Base-by-base conservation (phyloP, 2,113 vertebrate genomes). In the Aptenodytes forsteri region DNA sequence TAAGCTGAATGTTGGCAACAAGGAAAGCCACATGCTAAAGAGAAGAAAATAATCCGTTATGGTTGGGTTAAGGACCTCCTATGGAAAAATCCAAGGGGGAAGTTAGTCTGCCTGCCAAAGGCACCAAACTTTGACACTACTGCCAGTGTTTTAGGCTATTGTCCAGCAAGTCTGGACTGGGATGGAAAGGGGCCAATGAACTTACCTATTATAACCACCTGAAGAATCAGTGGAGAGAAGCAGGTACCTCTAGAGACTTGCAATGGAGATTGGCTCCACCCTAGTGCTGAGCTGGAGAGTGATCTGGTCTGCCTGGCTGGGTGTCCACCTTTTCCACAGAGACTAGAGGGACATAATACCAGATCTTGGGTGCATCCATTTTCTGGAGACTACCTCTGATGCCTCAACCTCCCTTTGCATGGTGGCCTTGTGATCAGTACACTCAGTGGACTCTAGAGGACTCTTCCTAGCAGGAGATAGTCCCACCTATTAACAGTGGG, bases 401-500 rank as follows among this genome's bases (percentile, higher is more conserved):
- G 16, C 11, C 22, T 79, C 67, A 62, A 4, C 42, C 30, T 87
- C 27, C 38, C 9, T 42, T 56, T 65, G n/a, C 20, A 11, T 27
- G 55, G 14, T 55, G 66, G 61, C 6, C 49, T 75, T 40, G 13
- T 49, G 23, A 36, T 58, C 49, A 59, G 22, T 30, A 42, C 26
- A 13, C 10, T 59, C n/a, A 17, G 22, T 11, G 7, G 11, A 19
- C 9, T 73, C 55, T 26, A 64, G 52, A 83, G 11, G 40, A 70
- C 15, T 70, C 10, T 56, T 73, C 23, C 15, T 76, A 25, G 36
- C 29, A 55, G 67, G 36, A 87, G 7, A 40, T 6, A 71, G n/a
- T 8, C 32, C 14, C 13, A 40, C 4, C 11, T 40, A 4, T 61
- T 46, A 56, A 49, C 0, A 1, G 7, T 8, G 11, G 19, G 6